Evolutionary conservation across 2,888 invertebrate genomes (phyloP).

Genomic region (Diarsia rubi): DNA sequence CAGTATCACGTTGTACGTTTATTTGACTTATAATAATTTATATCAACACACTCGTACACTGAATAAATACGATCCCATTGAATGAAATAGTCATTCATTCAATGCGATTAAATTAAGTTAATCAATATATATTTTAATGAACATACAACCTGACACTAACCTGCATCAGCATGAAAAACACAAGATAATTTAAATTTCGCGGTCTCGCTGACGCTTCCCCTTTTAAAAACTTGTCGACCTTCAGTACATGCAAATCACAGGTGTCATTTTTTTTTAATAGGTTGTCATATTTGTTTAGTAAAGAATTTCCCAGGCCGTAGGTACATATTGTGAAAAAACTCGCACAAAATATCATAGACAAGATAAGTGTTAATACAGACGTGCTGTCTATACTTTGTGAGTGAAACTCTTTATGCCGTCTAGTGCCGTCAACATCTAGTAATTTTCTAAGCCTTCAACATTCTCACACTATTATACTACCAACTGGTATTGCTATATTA

Average conservation of each 20-base stretch:
- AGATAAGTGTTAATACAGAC: neutral
- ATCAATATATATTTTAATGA: too few relatives aligned
- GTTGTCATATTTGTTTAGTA: neutral
- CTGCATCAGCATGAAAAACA: too few relatives aligned
- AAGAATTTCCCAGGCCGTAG: neutral
- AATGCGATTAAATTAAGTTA: too few relatives aligned
- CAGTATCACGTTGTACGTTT: too few relatives aligned
- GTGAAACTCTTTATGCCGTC: neutral
- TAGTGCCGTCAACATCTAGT: neutral
- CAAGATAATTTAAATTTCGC: too few relatives aligned
- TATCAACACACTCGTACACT: too few relatives aligned
- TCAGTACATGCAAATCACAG: neutral
- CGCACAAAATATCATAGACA: neutral
- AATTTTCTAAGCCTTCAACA: conserved; percentile 9
- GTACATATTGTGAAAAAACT: neutral
- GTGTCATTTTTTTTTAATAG: neutral
- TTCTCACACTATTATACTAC: neutral
- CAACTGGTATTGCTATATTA: conserved; percentile 5
- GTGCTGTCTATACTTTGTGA: neutral
- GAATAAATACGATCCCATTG: too few relatives aligned
- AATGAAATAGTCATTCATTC: too few relatives aligned
- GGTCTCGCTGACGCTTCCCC: too few relatives aligned
- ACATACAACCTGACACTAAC: too few relatives aligned
- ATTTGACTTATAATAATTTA: too few relatives aligned
- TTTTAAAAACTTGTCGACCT: neutral